Percentiles rank a stretch among this genome's conserved stretches.
These are phyloP conservation scores for Ploceus nigricollis DNA, from an alignment of 2,113 vertebrate species.

Conservation along the genomic window DNA sequence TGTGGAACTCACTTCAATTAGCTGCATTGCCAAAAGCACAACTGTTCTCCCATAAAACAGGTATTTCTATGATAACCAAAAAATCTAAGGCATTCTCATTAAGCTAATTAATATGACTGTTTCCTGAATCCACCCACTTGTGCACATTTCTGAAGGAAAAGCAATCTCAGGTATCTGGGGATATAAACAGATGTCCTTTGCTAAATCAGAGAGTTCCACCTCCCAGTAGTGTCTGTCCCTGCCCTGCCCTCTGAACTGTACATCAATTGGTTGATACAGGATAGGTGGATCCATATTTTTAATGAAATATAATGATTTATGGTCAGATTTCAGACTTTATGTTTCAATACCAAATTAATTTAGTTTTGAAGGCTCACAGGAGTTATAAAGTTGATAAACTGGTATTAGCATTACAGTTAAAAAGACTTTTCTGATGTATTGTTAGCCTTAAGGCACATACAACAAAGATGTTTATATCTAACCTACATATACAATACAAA, in stretches of 20 bases:
- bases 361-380: not conserved
- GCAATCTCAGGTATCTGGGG: not conserved
- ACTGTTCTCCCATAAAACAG: not conserved
- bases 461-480: not conserved
- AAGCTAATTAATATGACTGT: not conserved
- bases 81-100: not conserved
- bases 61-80: not conserved
- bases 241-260: not conserved
- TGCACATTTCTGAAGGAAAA: not conserved
- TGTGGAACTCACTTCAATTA: not conserved
- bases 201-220: not conserved
- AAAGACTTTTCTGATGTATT: not conserved
- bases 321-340: not conserved
- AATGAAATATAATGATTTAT: not conserved
- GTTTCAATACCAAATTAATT: not conserved
- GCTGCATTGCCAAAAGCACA: not conserved
- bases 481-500: not conserved
- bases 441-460: not conserved
- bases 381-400: slow-evolving; percentile 13
- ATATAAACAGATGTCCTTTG: not conserved
- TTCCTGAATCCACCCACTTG: not conserved
- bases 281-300: not conserved
- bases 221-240: not conserved
- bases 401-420: not conserved
- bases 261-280: not conserved